Conservation (phyloP, 2,888 invertebrate species). For the Prosapia bicincta region DNA sequence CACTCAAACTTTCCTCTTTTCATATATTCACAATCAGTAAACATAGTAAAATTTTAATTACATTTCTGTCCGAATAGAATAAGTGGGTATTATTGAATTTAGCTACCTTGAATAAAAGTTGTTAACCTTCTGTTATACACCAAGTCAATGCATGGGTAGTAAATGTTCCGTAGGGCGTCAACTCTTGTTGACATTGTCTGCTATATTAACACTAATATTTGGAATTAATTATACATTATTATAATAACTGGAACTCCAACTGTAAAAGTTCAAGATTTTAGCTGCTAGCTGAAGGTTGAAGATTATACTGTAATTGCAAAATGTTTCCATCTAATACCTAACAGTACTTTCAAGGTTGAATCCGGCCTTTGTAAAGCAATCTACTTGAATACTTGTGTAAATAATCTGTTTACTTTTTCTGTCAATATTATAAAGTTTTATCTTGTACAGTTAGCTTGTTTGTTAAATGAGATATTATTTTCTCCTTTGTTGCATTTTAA, state of each 20-base stretch:
- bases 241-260: not conserved
- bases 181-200: not conserved
- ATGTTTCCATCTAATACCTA: not conserved
- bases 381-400: not conserved
- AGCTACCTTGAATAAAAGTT: not conserved
- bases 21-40: not conserved
- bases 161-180: not conserved
- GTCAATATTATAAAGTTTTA: not conserved
- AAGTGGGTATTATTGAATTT: too few relatives aligned
- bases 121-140: not conserved
- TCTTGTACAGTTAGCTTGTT: not conserved
- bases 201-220: not conserved
- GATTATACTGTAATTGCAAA: not conserved
- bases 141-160: not conserved
- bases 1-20: not conserved
- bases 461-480: not conserved
- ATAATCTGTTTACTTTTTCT: too few relatives aligned
- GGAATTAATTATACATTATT: too few relatives aligned
- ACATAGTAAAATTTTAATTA: too few relatives aligned
- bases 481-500: too few relatives aligned
- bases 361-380: not conserved
- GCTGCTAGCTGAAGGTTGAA: not conserved
- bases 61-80: too few relatives aligned
- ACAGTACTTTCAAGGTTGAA: not conserved
- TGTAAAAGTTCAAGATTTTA: not conserved